Conservation (phyloP, 1,140 invertebrate genomes). For the Episyrphus balteatus region DNA sequence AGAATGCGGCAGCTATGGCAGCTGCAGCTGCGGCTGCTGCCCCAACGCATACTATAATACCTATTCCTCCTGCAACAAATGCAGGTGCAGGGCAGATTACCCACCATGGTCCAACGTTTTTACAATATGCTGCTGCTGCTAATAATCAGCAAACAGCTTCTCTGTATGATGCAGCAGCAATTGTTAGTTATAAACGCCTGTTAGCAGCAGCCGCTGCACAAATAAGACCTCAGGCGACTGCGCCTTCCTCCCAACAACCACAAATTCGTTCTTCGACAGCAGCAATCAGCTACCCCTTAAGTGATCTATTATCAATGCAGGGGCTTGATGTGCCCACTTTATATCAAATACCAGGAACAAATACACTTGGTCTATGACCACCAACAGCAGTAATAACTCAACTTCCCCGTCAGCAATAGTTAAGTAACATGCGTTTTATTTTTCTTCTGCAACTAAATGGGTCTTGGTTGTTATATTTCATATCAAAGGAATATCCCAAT, state of each 20-base stretch:
- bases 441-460: not conserved
- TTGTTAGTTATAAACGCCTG: constrained; percentile 31
- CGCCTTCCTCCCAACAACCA: constrained; percentile 10
- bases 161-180: constrained; percentile 29
- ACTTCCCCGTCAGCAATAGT: constrained; percentile 42
- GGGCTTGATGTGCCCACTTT: constrained; percentile 49
- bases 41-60: constrained; percentile 15
- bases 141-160: constrained; percentile 19
- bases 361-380: constrained; percentile 57
- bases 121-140: constrained; percentile 31
- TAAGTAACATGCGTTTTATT: not conserved
- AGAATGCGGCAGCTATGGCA: constrained; percentile 21
- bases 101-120: constrained; percentile 13
- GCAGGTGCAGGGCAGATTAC: not conserved
- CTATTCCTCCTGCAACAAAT: constrained; percentile 11
- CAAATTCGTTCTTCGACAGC: constrained; percentile 11
- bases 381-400: constrained; percentile 38
- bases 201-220: constrained; percentile 31
- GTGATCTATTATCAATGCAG: constrained; percentile 53
- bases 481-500: too few species aligned
- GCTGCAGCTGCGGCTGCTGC: constrained; percentile 39
- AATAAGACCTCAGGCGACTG: constrained; percentile 15
- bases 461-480: too few species aligned
- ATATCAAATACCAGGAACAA: constrained; percentile 46
- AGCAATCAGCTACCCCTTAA: constrained; percentile 47